Base-by-base conservation (phyloP, 2,888 invertebrate species). In the Branchipolynoe longqiensis region DNA sequence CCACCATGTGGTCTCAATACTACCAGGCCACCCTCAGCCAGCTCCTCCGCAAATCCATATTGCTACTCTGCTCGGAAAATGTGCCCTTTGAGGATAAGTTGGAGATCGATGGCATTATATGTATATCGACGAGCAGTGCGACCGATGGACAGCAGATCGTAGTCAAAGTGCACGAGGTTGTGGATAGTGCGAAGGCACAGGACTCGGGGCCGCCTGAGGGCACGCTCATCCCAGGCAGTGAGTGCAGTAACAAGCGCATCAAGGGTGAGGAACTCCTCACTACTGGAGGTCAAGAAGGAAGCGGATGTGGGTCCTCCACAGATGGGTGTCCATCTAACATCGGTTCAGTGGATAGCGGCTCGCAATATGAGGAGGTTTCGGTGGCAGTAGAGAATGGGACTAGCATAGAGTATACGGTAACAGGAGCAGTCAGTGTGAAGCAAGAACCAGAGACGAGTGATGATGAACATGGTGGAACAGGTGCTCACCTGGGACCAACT, bases 21-120 rank as follows among this genome's bases (percentile, higher is more conserved):
- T 84, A 87, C 78, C 87, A 87, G 82, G 82, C 86, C n/a, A 62
- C 36, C 28, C 58, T 87, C 58, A 85, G 81, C 31, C 40, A 86
- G 36, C 84, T 88, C 54, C 69, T 88, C 28, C 87, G 85, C 31
- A 62, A 87, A 62, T 83, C 87, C 36, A 81, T 88, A n/a, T 62
- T 88, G n/a, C 56, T 83, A 14, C 48, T 88, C 36, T 88, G 88
- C 81, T 59, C 82, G 31, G 83, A 88, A 62, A 78, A 87, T 58
- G 73, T 88, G 22, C 87, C 88, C 22, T 86, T 56, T 25, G 64
- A 74, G n/a, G 87, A 83, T 54, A 83, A 83, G 22, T 78, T 88
- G 14, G 87, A 88, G 62, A 84, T 88, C 28, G 88, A 88, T 58
- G 88, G 88, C 62, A 84, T 88, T 8, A 59, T 88, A 1, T 88